Evolutionary conservation across 2,797 vertebrate genomes (phyloP).

Genomic region (Antrozous pallidus): DNA sequence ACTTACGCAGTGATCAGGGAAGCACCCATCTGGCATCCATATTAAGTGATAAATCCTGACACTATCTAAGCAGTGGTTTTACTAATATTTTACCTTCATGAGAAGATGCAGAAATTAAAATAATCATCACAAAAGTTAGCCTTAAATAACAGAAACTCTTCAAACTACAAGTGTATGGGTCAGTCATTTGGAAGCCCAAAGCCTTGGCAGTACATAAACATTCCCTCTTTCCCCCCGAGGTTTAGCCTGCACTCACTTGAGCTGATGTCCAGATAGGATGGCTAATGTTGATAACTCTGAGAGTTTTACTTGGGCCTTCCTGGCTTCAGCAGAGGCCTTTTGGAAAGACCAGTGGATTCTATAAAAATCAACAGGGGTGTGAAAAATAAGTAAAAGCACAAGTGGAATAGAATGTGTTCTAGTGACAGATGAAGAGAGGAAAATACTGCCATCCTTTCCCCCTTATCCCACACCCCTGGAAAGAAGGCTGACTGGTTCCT

Average conservation of each 20-base stretch:
- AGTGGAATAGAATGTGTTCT: neutral
- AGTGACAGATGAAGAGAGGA: neutral
- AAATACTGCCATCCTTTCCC: neutral
- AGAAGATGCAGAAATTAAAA: neutral
- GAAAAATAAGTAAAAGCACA: neutral
- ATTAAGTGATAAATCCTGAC: neutral
- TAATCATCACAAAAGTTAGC: neutral
- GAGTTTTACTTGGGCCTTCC: neutral
- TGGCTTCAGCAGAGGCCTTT: neutral
- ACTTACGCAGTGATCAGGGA: neutral
- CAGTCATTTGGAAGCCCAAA: neutral
- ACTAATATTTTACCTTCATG: neutral
- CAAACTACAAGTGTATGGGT: neutral
- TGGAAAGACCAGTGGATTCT: neutral
- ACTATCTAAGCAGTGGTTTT: neutral
- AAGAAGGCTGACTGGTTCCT: neutral
- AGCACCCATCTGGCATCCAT: neutral
- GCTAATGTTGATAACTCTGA: neutral
- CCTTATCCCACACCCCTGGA: neutral
- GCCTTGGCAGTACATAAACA: neutral
- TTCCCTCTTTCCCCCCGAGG: neutral
- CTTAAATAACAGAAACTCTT: neutral
- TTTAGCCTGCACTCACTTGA: neutral
- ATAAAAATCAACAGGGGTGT: neutral
- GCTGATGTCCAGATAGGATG: neutral